Evolutionary conservation across 2,113 vertebrate species (phyloP), one percentile per base, ranked within the genome.

Genomic region (Romanogobio albipinnatus): DNA sequence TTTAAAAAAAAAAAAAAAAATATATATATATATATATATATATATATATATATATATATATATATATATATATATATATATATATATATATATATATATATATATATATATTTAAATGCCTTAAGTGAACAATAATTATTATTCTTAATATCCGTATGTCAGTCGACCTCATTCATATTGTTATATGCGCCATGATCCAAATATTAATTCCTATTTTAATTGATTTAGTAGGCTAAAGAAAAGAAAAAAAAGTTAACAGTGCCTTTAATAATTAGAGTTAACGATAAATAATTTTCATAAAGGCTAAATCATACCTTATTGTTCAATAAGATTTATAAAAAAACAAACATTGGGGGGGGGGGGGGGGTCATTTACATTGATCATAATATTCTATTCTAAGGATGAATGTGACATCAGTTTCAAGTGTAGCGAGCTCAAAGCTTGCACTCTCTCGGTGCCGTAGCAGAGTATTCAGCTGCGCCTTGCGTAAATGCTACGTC

Each of bases 401-500:
- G 68, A 71, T 71, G 15, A 74, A 14, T 49, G 43, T 89, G 88
- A 89, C 88, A 86, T 87, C 81, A 86, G 68, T 45, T 70, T 24
- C 24, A 71, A 47, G 33, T 80, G 77, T 49, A 61, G 43, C 51
- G 70, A 49, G 61, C 78, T 53, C 71, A 58, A 61, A 87, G 83
- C 36, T 39, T 56, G 76, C 81, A 81, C 82, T 85, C 73, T 86
- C 82, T 86, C 73, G 85, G 86, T 84, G 90, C 90, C 91, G 91
- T 84, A 47, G 76, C 90, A 89, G 86, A 71, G 90, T 90, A 91
- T 86, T 91, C 92, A 91, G 81, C 87, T 86, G 87, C 88, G 79
- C 61, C 89, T 56, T 86, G 90, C 93, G 93, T 93, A 92, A 92
- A 89, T 75, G 86, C 90, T 94, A 95, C 95, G 95, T 95, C 95